These are phyloP conservation scores for Heliocidaris tuberculata DNA, from an alignment of 35 echinoderm and acorn worm species.

Conservation along the genomic window DNA sequence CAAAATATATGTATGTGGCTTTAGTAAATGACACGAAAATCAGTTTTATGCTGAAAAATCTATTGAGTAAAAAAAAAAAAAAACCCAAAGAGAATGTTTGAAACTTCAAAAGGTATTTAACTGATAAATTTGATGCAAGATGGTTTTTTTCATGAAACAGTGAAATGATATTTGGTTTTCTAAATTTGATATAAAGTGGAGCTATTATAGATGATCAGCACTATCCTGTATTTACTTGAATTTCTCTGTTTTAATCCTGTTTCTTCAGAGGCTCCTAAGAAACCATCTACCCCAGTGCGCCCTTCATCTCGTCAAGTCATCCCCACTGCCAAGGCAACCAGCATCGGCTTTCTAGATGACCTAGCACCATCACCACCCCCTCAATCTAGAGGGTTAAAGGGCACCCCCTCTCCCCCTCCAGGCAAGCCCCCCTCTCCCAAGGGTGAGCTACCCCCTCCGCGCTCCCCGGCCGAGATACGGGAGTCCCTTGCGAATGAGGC, in stretches of 20 bases:
- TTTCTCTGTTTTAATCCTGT: neutral
- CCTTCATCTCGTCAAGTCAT: constrained; percentile 65
- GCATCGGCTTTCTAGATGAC: constrained; percentile 74
- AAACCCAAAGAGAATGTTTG: no score
- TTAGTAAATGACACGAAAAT: no score
- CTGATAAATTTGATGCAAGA: no score
- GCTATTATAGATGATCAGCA: neutral
- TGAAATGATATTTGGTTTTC: no score
- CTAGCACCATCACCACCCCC: constrained; percentile 61
- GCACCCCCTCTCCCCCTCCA: constrained; percentile 81
- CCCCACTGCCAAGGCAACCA: constrained; percentile 74
- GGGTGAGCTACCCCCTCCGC: constrained; percentile 49
- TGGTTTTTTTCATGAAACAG: no score
- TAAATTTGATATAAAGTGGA: neutral
- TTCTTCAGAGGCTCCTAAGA: constrained; percentile 21
- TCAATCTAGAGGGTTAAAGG: constrained; percentile 60
- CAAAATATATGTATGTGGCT: no score
- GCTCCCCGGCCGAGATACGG: constrained; percentile 46
- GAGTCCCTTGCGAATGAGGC: constrained; percentile 16
- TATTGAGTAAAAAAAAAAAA: no score
- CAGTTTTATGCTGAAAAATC: no score
- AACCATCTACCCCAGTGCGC: neutral
- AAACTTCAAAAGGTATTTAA: no score
- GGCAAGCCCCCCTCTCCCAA: constrained; percentile 78
- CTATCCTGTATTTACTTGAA: no score